Conservation (phyloP, 2,888 invertebrate species). For the Aporophyla nigra region DNA sequence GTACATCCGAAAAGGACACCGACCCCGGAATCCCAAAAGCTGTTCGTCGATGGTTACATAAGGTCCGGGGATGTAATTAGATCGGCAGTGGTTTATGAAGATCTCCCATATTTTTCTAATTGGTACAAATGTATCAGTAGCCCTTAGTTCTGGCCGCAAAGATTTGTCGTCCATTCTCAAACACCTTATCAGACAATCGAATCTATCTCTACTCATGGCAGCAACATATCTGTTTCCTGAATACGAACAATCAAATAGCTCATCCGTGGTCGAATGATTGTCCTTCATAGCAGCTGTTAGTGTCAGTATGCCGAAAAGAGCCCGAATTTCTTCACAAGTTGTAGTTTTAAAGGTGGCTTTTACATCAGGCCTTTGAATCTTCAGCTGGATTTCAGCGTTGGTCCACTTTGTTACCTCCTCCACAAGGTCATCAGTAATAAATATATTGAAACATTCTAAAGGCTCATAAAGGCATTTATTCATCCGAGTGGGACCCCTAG, state of each 20-base stretch:
- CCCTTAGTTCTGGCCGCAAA: conserved; percentile 13
- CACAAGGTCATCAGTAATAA: too few species aligned
- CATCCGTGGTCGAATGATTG: conserved; percentile 6
- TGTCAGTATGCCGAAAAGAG: conserved; percentile 16
- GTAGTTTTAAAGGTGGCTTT: neutral
- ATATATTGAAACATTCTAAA: too few species aligned
- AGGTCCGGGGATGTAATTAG: too few species aligned
- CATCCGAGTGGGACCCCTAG: neutral
- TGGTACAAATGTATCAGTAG: conserved; percentile 25
- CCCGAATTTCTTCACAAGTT: conserved; percentile 15
- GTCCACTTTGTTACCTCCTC: too few species aligned
- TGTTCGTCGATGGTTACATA: too few species aligned
- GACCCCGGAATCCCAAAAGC: too few species aligned
- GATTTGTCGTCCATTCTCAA: conserved; percentile 40
- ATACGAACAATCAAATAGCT: conserved; percentile 48
- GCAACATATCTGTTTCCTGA: conserved; percentile 51
- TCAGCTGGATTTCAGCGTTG: too few species aligned
- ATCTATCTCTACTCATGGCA: conserved; percentile 53
- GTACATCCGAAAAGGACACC: too few species aligned
- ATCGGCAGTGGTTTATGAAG: conserved; percentile 26
- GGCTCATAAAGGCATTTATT: conserved; percentile 3
- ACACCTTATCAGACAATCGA: conserved; percentile 53
- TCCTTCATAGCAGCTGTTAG: conserved; percentile 5
- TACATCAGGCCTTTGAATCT: too few species aligned
- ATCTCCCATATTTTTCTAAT: conserved; percentile 32